Evolutionary conservation across 2,888 invertebrate species (phyloP).

Genomic region (Acronicta alni): DNA sequence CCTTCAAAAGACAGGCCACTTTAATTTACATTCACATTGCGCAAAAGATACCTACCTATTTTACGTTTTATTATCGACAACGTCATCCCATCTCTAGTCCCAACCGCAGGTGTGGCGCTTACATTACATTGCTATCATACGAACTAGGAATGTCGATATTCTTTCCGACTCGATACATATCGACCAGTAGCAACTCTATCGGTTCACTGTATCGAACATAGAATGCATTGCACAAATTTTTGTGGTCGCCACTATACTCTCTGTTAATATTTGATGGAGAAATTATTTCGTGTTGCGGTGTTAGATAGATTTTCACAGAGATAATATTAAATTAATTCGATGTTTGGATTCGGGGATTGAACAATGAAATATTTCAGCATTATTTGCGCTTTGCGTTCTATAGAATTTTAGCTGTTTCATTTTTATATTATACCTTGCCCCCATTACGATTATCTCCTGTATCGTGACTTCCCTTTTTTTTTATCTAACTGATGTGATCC

Average conservation of each 20-base stretch:
- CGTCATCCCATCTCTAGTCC: constrained; percentile 54
- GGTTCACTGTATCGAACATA: constrained; percentile 58
- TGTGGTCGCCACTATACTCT: constrained; percentile 48
- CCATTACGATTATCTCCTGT: too few relatives aligned
- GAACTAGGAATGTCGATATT: constrained; percentile 73
- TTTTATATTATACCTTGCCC: too few relatives aligned
- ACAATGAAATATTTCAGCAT: constrained; percentile 19
- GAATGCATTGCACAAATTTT: constrained; percentile 49
- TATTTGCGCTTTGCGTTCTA: constrained; percentile 28
- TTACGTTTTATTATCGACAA: constrained; percentile 26
- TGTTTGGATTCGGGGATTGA: constrained; percentile 25
- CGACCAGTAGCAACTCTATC: constrained; percentile 70
- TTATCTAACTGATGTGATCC: too few relatives aligned
- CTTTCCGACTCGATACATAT: constrained; percentile 72
- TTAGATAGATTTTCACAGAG: constrained; percentile 12
- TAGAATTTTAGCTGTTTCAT: neutral
- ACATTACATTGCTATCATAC: constrained; percentile 63
- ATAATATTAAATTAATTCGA: constrained; percentile 32
- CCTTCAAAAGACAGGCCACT: too few relatives aligned
- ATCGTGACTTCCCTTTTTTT: too few relatives aligned
- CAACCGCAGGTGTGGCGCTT: constrained; percentile 76
- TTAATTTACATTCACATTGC: too few relatives aligned
- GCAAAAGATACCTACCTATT: too few relatives aligned
- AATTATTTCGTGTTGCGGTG: constrained; percentile 9
- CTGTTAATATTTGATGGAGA: constrained; percentile 17